phyloP scores from a whole-genome alignment of 2,888 invertebrate species.

The Junonia oenone region DNA sequence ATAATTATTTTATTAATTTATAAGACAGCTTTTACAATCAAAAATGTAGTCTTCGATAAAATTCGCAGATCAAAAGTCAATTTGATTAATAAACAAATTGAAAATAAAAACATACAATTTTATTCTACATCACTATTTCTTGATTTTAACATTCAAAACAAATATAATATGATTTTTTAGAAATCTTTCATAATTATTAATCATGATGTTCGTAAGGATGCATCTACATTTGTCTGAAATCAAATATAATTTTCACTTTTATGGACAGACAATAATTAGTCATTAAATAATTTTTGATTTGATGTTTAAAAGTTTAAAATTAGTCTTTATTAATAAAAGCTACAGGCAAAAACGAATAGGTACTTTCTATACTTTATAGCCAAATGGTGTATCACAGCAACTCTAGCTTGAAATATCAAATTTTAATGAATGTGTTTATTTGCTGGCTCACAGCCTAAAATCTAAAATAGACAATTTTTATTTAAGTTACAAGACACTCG shows the following conservation, averaged over 20 bases:
- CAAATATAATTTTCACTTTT: neutral
- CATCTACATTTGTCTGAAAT: neutral
- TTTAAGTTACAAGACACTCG: slow-evolving; percentile 53
- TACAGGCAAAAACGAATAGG: slow-evolving; percentile 44
- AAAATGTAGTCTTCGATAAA: slow-evolving; percentile 43
- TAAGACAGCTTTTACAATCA: slow-evolving; percentile 66
- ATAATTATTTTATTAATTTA: slow-evolving; percentile 68
- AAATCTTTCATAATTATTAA: neutral
- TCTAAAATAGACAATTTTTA: slow-evolving; percentile 63
- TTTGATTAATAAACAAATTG: slow-evolving; percentile 4
- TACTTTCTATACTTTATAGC: slow-evolving; percentile 58
- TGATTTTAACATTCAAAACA: neutral
- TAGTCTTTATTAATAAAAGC: slow-evolving; percentile 14
- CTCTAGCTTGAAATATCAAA: slow-evolving; percentile 75
- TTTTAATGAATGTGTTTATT: slow-evolving; percentile 66
- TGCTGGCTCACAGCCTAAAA: slow-evolving; percentile 74
- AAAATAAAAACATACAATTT: neutral
- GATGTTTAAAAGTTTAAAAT: too few relatives aligned
- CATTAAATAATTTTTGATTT: too few relatives aligned
- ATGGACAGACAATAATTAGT: neutral
- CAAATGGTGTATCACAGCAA: slow-evolving; percentile 77
- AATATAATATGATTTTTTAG: neutral
- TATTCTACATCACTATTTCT: neutral
- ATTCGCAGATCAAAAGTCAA: slow-evolving; percentile 55
- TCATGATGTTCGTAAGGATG: neutral